Conservation (phyloP, 2,888 invertebrate species). For the Carcina quercana region DNA sequence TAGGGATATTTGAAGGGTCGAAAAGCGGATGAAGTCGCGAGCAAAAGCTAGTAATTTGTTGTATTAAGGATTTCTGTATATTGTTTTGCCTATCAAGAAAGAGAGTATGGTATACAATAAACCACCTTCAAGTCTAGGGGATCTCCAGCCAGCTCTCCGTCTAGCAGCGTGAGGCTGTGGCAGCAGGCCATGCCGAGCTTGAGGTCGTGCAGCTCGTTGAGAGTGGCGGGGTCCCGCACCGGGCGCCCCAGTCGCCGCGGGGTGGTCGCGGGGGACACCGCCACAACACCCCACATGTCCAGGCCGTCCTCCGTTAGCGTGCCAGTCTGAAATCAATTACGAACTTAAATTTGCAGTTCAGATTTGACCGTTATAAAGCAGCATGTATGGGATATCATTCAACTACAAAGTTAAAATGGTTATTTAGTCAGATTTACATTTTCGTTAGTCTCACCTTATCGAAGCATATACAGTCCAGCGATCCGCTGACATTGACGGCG, state of each 20-base stretch:
- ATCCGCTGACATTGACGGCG: conserved; percentile 94
- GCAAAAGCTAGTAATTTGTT: no score
- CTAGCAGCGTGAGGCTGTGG: conserved; percentile 93
- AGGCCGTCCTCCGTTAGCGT: conserved; percentile 97
- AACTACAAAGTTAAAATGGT: no score
- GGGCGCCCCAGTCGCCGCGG: conserved; percentile 51
- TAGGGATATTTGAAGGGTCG: no score
- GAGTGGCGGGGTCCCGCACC: conserved; percentile 53
- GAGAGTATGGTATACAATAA: not conserved
- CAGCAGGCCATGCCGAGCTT: conserved; percentile 91
- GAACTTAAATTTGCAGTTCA: no score
- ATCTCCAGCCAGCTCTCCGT: conserved; percentile 91
- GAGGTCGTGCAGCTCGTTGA: conserved; percentile 74
- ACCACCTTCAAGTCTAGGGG: conserved; percentile 91
- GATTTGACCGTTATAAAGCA: no score
- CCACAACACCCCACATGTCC: conserved; percentile 95
- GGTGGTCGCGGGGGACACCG: conserved; percentile 46
- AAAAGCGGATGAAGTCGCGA: no score
- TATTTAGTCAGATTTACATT: no score
- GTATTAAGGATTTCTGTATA: no score
- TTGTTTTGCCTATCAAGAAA: conserved; percentile 8
- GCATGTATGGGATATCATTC: no score
- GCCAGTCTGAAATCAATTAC: conserved; percentile 90
- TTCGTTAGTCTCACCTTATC: conserved; percentile 89
- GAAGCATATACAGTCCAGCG: conserved; percentile 91